phyloP scores from a whole-genome alignment of 2,113 vertebrate species.

The Podilymbus podiceps region DNA sequence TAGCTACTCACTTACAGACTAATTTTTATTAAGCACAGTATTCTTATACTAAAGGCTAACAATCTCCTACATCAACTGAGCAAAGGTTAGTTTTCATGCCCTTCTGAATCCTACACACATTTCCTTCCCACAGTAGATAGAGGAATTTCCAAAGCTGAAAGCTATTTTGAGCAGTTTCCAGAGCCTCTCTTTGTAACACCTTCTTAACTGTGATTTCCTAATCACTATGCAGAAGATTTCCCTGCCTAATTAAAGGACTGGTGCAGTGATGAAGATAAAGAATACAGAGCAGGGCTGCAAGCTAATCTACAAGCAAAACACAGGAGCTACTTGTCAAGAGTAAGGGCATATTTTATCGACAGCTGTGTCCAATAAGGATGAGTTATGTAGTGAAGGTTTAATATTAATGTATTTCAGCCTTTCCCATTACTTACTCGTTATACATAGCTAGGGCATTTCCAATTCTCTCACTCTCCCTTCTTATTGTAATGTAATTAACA shows the following conservation, averaged over 20 bases:
- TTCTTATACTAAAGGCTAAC: neutral
- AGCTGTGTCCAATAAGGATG: constrained; percentile 79
- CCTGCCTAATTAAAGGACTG: constrained; percentile 77
- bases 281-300: constrained; percentile 76
- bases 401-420: constrained; percentile 65
- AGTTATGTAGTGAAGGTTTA: constrained; percentile 72
- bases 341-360: constrained; percentile 78
- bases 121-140: constrained; percentile 40
- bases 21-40: constrained; percentile 9
- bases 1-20: neutral
- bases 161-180: constrained; percentile 70
- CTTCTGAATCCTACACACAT: constrained; percentile 42
- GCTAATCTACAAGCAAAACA: constrained; percentile 79
- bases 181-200: constrained; percentile 72
- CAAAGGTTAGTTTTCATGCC: constrained; percentile 28
- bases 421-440: constrained; percentile 4
- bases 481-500: constrained; percentile 56
- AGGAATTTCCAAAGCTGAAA: constrained; percentile 68
- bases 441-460: constrained; percentile 3
- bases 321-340: constrained; percentile 75
- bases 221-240: constrained; percentile 79
- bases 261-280: constrained; percentile 80
- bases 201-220: constrained; percentile 77
- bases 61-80: constrained; percentile 12
- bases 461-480: constrained; percentile 25